Evolutionary conservation across 2,888 invertebrate species (phyloP).

Genomic region (Lamellibrachia satsuma): DNA sequence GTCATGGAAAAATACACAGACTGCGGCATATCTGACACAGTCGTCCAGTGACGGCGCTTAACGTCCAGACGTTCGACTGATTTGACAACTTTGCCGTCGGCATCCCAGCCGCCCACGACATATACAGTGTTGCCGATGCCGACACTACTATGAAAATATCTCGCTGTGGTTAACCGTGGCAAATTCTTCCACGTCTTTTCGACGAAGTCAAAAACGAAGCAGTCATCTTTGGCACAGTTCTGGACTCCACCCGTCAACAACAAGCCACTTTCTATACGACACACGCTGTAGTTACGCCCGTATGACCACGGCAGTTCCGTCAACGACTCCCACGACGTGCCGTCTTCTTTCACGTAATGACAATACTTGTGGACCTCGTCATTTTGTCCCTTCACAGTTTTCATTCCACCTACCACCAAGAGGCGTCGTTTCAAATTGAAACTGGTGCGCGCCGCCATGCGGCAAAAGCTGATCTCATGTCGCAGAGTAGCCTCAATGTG

Average conservation of each 20-base stretch:
- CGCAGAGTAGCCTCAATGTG: constrained; percentile 24
- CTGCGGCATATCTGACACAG: constrained; percentile 27
- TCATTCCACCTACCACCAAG: constrained; percentile 21
- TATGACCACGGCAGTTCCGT: constrained; percentile 35
- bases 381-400: too few species aligned
- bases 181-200: constrained; percentile 37
- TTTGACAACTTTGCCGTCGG: constrained; percentile 27
- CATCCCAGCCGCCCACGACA: constrained; percentile 37
- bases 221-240: constrained; percentile 33
- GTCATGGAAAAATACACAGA: constrained; percentile 34
- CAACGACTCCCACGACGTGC: constrained; percentile 35
- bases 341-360: constrained; percentile 28
- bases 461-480: too few species aligned
- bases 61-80: constrained; percentile 30
- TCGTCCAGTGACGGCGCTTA: neutral
- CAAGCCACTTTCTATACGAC: neutral
- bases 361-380: too few species aligned
- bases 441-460: too few species aligned
- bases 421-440: too few species aligned
- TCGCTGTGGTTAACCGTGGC: constrained; percentile 27
- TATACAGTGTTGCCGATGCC: constrained; percentile 31
- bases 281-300: constrained; percentile 36
- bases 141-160: constrained; percentile 34
- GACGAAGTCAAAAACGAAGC: constrained; percentile 35
- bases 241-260: constrained; percentile 37